A percentile compares a stretch with the other conserved stretches of the same genome.
These are phyloP conservation scores for Vanessa atalanta DNA, from an alignment of 1,140 invertebrate genomes.

Conservation along the genomic window DNA sequence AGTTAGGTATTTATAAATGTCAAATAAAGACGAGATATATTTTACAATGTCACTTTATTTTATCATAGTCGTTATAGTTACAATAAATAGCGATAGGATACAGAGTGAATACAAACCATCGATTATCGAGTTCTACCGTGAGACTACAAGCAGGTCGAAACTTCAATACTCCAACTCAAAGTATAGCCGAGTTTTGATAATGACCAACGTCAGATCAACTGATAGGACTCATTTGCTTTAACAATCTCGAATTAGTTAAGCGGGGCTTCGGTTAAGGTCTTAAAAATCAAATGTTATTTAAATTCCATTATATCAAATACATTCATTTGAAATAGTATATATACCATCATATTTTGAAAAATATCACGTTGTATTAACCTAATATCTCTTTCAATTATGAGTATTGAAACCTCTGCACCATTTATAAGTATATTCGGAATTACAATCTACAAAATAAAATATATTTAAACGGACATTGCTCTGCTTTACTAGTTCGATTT, in stretches of 20 bases:
- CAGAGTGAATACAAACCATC: constrained; percentile 26
- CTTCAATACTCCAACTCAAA: constrained; percentile 10
- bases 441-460: neutral
- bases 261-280: too few species aligned
- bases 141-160: constrained; percentile 7
- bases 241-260: too few species aligned
- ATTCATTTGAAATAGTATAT: too few species aligned
- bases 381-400: neutral
- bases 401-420: constrained; percentile 2
- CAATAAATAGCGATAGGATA: constrained; percentile 48
- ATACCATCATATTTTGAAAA: too few species aligned
- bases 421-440: neutral
- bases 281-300: too few species aligned
- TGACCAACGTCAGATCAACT: too few species aligned
- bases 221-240: too few species aligned
- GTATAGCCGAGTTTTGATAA: too few species aligned
- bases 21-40: constrained; percentile 33
- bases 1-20: too few species aligned
- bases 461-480: neutral
- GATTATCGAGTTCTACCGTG: constrained; percentile 25
- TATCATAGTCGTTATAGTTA: constrained; percentile 36
- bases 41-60: constrained; percentile 42
- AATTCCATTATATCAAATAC: too few species aligned
- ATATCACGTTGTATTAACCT: neutral
- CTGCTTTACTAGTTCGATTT: neutral